Conservation (phyloP, 2,113 vertebrate species). For the Leucoraja erinaceus region DNA sequence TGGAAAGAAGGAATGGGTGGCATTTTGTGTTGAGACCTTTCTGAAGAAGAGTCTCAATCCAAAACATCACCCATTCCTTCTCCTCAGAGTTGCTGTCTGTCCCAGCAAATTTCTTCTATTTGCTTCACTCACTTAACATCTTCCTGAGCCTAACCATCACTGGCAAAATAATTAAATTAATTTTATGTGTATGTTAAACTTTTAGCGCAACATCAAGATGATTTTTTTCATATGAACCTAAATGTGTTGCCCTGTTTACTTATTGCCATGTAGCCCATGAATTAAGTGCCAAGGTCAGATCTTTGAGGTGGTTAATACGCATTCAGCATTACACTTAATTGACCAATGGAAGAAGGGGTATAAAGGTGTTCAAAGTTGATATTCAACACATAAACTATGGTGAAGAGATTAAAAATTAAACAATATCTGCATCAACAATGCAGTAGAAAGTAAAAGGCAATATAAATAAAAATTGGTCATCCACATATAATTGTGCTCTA, state of each 20-base stretch:
- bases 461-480: background rate
- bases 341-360: background rate
- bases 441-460: background rate
- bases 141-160: background rate
- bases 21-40: too few species aligned
- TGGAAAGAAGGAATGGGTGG: too few species aligned
- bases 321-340: background rate
- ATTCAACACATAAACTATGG: background rate
- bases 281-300: background rate
- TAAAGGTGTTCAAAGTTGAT: background rate
- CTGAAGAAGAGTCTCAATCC: too few species aligned
- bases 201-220: background rate
- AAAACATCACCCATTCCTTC: too few species aligned
- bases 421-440: background rate
- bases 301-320: background rate
- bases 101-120: background rate
- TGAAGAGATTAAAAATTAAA: background rate
- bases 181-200: background rate
- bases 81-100: too few species aligned
- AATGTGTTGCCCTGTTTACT: background rate
- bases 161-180: background rate
- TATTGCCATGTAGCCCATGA: background rate
- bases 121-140: background rate
- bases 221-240: background rate
- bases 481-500: background rate